These are phyloP conservation scores for Passer montanus DNA, from an alignment of 2,113 vertebrate species.

Conservation along the genomic window DNA sequence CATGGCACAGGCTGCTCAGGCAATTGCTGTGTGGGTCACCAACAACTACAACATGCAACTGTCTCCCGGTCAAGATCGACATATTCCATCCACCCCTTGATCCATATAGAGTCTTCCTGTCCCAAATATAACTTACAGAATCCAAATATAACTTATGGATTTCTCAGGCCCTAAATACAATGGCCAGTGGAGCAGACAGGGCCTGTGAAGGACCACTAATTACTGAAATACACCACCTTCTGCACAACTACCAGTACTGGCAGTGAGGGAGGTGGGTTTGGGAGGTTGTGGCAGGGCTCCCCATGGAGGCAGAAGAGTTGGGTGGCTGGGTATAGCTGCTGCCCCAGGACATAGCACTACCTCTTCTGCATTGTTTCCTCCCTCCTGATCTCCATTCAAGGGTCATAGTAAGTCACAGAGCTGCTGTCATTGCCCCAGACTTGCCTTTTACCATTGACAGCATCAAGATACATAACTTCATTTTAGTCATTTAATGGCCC, in stretches of 20 bases:
- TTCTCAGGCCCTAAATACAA: background rate
- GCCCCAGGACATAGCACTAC: background rate
- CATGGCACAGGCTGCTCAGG: background rate
- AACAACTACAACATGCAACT: background rate
- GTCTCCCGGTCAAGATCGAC: background rate
- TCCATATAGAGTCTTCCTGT: background rate
- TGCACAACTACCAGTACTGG: background rate
- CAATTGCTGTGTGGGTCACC: background rate
- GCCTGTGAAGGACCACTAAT: background rate
- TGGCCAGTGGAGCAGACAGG: background rate
- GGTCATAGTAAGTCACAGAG: background rate
- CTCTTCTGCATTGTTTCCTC: background rate
- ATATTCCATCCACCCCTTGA: background rate
- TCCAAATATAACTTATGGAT: fast-evolving
- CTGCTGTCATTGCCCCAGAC: background rate
- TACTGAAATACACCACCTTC: background rate
- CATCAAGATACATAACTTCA: background rate
- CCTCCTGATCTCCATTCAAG: background rate
- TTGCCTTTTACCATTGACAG: background rate
- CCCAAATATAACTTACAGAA: background rate
- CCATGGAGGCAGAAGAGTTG: background rate
- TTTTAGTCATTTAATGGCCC: background rate
- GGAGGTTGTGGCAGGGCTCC: background rate
- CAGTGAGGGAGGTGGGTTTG: background rate
- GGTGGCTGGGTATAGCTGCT: background rate